phyloP scores from a whole-genome alignment of 2,113 vertebrate genomes.

The Jacana jacana region DNA sequence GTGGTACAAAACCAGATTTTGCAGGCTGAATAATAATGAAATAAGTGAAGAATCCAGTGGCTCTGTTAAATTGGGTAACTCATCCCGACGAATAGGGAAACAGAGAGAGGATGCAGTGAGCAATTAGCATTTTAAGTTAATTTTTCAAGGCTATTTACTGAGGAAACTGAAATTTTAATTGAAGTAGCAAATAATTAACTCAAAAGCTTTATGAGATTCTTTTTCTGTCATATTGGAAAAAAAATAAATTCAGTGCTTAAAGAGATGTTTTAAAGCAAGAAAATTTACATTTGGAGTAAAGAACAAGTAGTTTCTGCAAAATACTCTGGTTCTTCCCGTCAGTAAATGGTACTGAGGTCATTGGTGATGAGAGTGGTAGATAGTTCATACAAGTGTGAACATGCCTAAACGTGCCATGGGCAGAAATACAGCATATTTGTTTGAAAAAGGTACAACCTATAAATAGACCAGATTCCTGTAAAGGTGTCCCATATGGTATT shows the following conservation, averaged over 20 bases:
- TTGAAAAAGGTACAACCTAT: constrained; percentile 15
- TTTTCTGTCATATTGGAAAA: constrained; percentile 1
- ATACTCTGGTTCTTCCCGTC: neutral
- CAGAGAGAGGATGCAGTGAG: neutral
- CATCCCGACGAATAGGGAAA: constrained; percentile 35
- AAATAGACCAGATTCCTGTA: neutral
- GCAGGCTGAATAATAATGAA: constrained; percentile 59
- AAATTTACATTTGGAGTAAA: constrained; percentile 7
- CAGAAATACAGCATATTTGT: neutral
- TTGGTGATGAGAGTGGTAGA: neutral
- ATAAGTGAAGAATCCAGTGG: constrained; percentile 15
- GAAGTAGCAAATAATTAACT: constrained; percentile 63
- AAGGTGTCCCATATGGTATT: neutral
- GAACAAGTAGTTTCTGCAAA: neutral
- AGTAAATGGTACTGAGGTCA: neutral
- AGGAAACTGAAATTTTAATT: constrained; percentile 73
- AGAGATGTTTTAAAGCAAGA: constrained; percentile 8
- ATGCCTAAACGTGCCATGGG: neutral
- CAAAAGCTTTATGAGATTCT: constrained; percentile 20
- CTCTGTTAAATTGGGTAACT: constrained; percentile 18
- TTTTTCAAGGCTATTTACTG: constrained; percentile 63
- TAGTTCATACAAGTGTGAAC: neutral
- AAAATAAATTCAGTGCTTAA: neutral
- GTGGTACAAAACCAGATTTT: neutral
- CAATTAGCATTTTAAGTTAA: constrained; percentile 64